Conservation (phyloP, 1,140 invertebrate genomes). For the Cydia amplana region DNA sequence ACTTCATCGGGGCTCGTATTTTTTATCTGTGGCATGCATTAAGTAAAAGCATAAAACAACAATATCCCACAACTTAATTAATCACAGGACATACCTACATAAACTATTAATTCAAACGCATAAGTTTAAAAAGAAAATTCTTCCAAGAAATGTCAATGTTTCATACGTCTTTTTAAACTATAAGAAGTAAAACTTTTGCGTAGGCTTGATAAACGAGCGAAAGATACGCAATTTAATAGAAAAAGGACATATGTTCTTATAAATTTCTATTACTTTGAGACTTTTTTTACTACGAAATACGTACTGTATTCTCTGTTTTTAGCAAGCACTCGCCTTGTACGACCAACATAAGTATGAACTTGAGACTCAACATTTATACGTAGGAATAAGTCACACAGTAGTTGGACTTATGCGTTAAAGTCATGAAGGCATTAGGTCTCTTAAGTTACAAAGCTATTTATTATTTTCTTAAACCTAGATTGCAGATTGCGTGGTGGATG, state of each 20-base stretch:
- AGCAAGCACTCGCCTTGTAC: not conserved
- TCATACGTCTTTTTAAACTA: not conserved
- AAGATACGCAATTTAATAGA: not conserved
- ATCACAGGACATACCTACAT: not conserved
- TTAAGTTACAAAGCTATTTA: constrained; percentile 6
- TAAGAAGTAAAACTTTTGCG: not conserved
- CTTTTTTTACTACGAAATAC: not conserved
- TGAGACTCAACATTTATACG: not conserved
- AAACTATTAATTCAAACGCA: not conserved
- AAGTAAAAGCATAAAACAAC: not conserved
- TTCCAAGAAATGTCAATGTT: not conserved
- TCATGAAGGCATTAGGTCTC: not conserved
- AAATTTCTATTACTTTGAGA: not conserved
- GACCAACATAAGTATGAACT: not conserved
- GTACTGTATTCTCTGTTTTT: not conserved
- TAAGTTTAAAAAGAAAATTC: not conserved
- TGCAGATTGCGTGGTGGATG: not conserved
- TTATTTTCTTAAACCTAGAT: not conserved
- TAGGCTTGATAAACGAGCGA: constrained; percentile 12
- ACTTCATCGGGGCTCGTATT: not conserved
- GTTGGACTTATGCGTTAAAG: no score
- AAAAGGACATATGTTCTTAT: not conserved
- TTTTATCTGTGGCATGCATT: not conserved
- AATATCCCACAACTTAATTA: constrained; percentile 4
- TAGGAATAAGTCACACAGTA: no score